Conservation (phyloP, 2,797 vertebrate species). For the Tenualosa thibaudeaui region DNA sequence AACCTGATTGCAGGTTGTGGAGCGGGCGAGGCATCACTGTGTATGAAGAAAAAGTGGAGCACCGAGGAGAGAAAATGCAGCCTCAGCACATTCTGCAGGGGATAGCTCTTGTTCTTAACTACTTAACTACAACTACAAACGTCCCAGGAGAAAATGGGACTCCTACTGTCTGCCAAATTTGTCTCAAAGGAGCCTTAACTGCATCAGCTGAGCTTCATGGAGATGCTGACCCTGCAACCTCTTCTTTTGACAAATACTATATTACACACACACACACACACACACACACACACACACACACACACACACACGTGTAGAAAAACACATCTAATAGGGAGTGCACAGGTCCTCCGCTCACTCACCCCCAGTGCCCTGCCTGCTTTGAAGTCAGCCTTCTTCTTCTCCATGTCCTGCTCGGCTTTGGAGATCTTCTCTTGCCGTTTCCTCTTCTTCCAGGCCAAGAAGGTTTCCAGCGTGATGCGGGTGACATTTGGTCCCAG, state of each 20-base stretch:
- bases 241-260: background rate
- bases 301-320: too few relatives aligned
- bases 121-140: background rate
- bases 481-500: conserved; percentile 92
- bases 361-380: conserved; percentile 92
- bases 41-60: background rate
- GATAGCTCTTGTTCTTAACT: background rate
- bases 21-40: background rate
- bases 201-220: background rate
- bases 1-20: background rate
- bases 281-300: too few relatives aligned
- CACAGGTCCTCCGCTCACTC: conserved; percentile 50
- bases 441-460: conserved; percentile 98
- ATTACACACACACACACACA: too few relatives aligned
- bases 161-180: background rate
- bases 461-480: conserved; percentile 96
- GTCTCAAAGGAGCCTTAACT: background rate
- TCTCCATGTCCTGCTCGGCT: conserved; percentile 92
- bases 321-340: too few relatives aligned
- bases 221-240: background rate
- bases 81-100: background rate
- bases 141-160: background rate
- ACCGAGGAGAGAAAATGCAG: background rate
- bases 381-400: conserved; percentile 96
- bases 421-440: conserved; percentile 93